These are phyloP conservation scores for Plectropomus leopardus DNA, from an alignment of 2,113 vertebrate genomes.

Conservation along the genomic window DNA sequence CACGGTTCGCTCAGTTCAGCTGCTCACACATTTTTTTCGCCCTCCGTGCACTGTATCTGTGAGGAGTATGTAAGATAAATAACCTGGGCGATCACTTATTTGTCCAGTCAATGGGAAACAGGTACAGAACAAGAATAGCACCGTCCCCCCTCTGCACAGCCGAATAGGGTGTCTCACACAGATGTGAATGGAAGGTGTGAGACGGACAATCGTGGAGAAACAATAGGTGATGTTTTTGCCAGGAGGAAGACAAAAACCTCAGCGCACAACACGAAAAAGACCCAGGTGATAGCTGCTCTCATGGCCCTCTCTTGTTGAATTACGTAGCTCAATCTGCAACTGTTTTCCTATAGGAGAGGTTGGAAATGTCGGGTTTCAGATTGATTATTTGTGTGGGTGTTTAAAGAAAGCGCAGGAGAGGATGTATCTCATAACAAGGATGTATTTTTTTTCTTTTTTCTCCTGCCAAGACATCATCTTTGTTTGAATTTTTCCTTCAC, in stretches of 20 bases:
- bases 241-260: constrained; percentile 19
- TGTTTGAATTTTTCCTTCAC: constrained; percentile 11
- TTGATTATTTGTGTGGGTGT: constrained; percentile 44
- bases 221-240: constrained; percentile 53
- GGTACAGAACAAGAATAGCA: constrained; percentile 34
- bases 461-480: background rate
- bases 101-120: constrained; percentile 29
- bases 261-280: background rate
- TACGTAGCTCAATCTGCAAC: constrained; percentile 21
- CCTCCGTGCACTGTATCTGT: background rate
- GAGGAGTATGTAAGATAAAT: constrained; percentile 45
- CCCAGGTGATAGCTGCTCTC: constrained; percentile 23
- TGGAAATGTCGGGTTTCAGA: constrained; percentile 49
- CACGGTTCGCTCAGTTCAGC: constrained; percentile 24
- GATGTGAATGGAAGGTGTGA: constrained; percentile 49
- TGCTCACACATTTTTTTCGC: background rate
- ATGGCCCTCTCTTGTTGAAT: constrained; percentile 9
- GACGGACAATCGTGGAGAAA: constrained; percentile 11
- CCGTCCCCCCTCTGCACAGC: background rate
- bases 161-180: constrained; percentile 14
- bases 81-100: constrained; percentile 34
- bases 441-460: background rate
- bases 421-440: constrained; percentile 9
- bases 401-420: constrained; percentile 13
- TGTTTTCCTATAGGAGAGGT: constrained; percentile 29